Base-by-base conservation (phyloP, 1,140 invertebrate species). In the Zophobas morio region DNA sequence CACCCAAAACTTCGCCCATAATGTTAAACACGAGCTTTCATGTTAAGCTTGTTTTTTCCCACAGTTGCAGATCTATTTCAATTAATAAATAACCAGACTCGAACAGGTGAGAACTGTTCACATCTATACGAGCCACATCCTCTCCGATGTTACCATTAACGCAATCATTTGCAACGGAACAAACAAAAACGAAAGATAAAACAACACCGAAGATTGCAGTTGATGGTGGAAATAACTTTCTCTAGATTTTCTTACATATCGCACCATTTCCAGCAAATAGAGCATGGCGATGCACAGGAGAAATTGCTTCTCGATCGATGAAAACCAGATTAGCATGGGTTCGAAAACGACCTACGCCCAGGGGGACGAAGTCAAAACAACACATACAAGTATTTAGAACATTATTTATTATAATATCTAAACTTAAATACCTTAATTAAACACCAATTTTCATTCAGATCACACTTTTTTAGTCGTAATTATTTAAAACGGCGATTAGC, bases 141-240 rank as follows among this genome's bases (percentile, higher is more conserved):
- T 20, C 20, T 20, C 20, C 20, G 20, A 20, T 8, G 54, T 4
- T 4, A 57, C 8, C n/a, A 42, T 3, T 66, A 39, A 20, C 42
- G 37, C 60, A 66, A 66, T 66, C 32, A 66, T 2, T 63, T 4
- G 60, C 60, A 42, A 42, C 20, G 36, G 20, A 42, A 66, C 60
- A 66, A 46, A 20, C 20, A 20, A 20, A 20, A 66, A 66, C 8
- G 6, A 37, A 36, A 60, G 39, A 47, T 66, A 66, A 42, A 66
- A 42, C 37, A 39, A 66, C 3, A 42, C 37, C 39, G n/a, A 42
- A 66, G 60, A 66, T 66, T 66, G 42, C 60, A 20, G 60, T 40
- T 66, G 60, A 66, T 66, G 33, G 36, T 6, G 60, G 60, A 66
- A 66, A 66, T 66, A 42, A 66, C 60, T 66, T 66, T 66, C 60